phyloP scores from a whole-genome alignment of 2,888 invertebrate species.

The Cosmia trapezina region DNA sequence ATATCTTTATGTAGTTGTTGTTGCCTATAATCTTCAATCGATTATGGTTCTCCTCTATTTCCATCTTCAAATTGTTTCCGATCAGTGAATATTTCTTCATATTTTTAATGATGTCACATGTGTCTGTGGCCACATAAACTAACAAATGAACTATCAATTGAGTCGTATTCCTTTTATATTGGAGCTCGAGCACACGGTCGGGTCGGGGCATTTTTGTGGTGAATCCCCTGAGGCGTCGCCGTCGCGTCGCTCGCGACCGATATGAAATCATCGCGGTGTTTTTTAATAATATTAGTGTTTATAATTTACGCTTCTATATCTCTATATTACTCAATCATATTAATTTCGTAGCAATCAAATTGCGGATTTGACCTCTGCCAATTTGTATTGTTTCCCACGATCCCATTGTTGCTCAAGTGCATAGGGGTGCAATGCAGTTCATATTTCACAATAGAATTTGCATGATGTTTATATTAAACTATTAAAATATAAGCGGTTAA shows the following conservation, averaged over 20 bases:
- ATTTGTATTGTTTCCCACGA: constrained; percentile 74
- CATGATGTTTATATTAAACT: constrained; percentile 64
- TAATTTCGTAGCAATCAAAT: constrained; percentile 54
- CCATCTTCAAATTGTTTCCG: constrained; percentile 73
- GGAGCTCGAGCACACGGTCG: constrained; percentile 13
- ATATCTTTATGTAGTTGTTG: constrained; percentile 73
- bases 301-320: constrained; percentile 37
- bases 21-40: constrained; percentile 73
- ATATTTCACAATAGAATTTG: constrained; percentile 73
- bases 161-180: constrained; percentile 49
- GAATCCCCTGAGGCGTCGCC: constrained; percentile 57
- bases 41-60: constrained; percentile 70
- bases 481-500: constrained; percentile 52
- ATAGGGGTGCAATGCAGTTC: constrained; percentile 23
- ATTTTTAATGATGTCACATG: constrained; percentile 29
- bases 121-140: constrained; percentile 38
- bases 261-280: constrained; percentile 46
- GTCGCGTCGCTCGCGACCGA: background rate
- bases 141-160: constrained; percentile 49
- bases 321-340: constrained; percentile 35
- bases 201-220: constrained; percentile 48
- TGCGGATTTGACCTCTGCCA: constrained; percentile 65
- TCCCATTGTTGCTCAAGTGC: constrained; percentile 61
- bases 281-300: constrained; percentile 34
- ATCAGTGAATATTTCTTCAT: constrained; percentile 74